Conservation (phyloP, 2,113 vertebrate genomes). For the Madoqua kirkii region DNA sequence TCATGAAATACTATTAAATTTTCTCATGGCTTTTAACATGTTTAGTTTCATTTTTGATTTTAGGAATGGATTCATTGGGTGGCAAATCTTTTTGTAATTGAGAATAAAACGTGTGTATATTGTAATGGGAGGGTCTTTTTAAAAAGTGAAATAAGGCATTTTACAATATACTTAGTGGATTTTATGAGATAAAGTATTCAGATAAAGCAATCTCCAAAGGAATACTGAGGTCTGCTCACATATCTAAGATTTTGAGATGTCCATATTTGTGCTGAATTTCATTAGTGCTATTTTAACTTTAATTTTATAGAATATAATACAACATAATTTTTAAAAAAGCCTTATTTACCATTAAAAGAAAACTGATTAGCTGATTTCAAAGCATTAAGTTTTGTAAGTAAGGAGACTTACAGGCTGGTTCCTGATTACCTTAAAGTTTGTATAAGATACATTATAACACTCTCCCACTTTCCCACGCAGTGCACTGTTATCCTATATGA, state of each 20-base stretch:
- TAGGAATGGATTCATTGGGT: constrained; percentile 55
- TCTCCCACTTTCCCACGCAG: neutral
- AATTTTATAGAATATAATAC: constrained; percentile 38
- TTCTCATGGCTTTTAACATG: constrained; percentile 36
- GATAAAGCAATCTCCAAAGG: neutral
- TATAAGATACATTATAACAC: neutral
- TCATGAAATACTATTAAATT: constrained; percentile 37
- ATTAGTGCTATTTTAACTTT: constrained; percentile 30
- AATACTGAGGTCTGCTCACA: neutral
- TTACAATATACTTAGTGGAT: constrained; percentile 17
- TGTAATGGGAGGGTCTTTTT: neutral
- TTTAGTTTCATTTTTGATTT: constrained; percentile 76
- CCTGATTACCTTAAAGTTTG: constrained; percentile 34
- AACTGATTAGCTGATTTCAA: constrained; percentile 7
- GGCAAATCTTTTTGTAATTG: constrained; percentile 22
- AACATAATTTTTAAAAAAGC: constrained; percentile 6
- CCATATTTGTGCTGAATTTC: constrained; percentile 9
- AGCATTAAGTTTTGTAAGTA: neutral
- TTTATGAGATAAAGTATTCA: constrained; percentile 24
- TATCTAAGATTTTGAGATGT: neutral
- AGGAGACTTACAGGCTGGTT: neutral
- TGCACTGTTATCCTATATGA: constrained; percentile 25
- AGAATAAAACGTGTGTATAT: neutral
- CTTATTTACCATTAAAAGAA: constrained; percentile 44
- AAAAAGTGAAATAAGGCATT: constrained; percentile 34